Evolutionary conservation across 2,797 vertebrate genomes (phyloP), one percentile per base, ranked within the genome.

Genomic region (Amniataba percoides): DNA sequence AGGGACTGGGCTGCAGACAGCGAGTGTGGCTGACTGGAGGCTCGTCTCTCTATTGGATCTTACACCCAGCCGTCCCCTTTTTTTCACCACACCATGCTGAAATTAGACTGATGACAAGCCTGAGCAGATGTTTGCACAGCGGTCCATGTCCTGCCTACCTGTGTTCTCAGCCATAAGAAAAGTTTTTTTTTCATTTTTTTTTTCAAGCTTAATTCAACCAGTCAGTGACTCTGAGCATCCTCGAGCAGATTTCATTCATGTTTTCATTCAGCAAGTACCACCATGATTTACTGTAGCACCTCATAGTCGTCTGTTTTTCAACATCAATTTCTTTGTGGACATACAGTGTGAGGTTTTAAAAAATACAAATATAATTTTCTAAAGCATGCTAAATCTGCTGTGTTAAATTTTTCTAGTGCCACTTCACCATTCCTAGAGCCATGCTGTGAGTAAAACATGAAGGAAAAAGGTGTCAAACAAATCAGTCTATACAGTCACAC

Each of bases 1-100:
- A 83, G 65, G 68, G 88, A 87, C 82, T 83, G 78, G 76, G 78
- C 85, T 81, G 71, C 61, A 84, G 74, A 60, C 55, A 78, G 82
- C 82, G 12, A 52, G 66, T 61, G 84, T 71, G 77, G 68, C 72
- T 78, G 71, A 75, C 75, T 80, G 72, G 60, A 89, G 84, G 58
- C 77, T 74, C 59, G 48, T 83, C 82, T 86, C 82, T 84, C 67
- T 74, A n/a, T 78, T 83, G 71, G 77, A 78, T 80, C 69, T 67
- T 12, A 77, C 27, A 75, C 68, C 61, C 77, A 39, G 46, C 55
- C 59, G 15, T 43, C 36, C 18, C 36, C n/a, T 21, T 67, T 76
- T 70, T 63, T 57, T 25, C 52, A 23, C 59, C 45, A 7, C 49
- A 58, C 21, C 0, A 2, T 53, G 67, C 52, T 77, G 65, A 74